Evolutionary conservation across 2,113 vertebrate species (phyloP), one percentile per base, ranked within the genome.

Genomic region (Gavialis gangeticus): DNA sequence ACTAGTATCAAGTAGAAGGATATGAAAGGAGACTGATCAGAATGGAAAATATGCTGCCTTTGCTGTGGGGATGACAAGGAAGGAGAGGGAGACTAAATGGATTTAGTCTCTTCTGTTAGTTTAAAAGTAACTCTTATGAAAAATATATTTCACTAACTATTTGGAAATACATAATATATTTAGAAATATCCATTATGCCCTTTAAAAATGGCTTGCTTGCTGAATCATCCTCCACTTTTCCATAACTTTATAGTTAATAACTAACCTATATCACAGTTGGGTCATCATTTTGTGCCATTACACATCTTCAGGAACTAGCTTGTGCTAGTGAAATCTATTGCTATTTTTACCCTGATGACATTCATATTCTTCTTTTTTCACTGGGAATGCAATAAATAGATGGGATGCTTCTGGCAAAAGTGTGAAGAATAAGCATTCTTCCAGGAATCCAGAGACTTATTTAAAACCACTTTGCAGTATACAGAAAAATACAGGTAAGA

Each of bases 401-500:
- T 94, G 87, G 34, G 75, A 88, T 77, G 2, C 84, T 80, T 95
- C 85, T 85, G 85, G 90, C 85, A 93, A 78, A 87, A 85, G 10
- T 83, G 28, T 30, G 82, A 56, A 95, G 97, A 94, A 82, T 85
- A 94, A 95, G 56, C 89, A 83, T 91, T 82, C 21, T 60, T 79
- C 92, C 93, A 81, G 9, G 82, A 90, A 88, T 90, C 76, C 55
- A n/a, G 91, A 91, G 18, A 91, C 86, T 89, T 78, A 84, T 4
- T 75, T 82, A 24, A 80, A 37, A 87, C 84, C 85, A 79, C 37
- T 86, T 34, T 67, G 86, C 58, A 64, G 82, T 57, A 67, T 88
- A 30, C 90, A 87, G 92, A 90, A 92, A 96, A 87, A 62, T n/a
- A 62, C 30, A 95, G 94, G 89, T 97, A 96, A 37, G 14, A 82